A percentile compares a stretch with the other conserved stretches of the same genome.
Conservation (phyloP, 2,113 vertebrate genomes). For the Bothrops jararaca region DNA sequence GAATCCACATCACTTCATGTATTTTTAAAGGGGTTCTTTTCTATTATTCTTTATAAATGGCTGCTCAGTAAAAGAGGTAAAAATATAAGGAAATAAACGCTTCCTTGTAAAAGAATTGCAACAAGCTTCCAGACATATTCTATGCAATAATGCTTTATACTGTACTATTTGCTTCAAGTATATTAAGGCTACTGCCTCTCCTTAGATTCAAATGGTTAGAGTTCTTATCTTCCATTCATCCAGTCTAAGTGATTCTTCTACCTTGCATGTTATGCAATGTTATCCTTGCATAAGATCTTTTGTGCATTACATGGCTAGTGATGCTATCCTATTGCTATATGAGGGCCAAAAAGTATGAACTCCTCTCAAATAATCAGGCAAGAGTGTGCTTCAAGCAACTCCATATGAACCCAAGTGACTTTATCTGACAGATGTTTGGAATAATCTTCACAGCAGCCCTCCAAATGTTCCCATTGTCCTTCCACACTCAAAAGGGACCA, state of each 20-base stretch:
- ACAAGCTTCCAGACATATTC: neutral
- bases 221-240: neutral
- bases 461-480: neutral
- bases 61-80: slow-evolving; percentile 34
- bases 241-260: neutral
- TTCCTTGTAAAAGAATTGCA: neutral
- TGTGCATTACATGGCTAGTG: neutral
- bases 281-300: neutral
- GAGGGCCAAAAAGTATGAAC: neutral
- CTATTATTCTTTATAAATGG: slow-evolving; percentile 53
- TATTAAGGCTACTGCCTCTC: neutral
- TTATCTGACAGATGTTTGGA: neutral
- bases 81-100: slow-evolving; percentile 19
- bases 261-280: neutral
- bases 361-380: neutral
- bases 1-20: slow-evolving; percentile 57
- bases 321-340: neutral
- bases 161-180: neutral
- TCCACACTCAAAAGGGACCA: neutral
- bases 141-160: neutral
- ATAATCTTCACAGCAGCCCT: neutral
- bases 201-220: neutral
- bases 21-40: slow-evolving; percentile 60
- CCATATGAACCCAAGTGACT: neutral
- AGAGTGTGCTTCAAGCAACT: neutral